phyloP scores from a whole-genome alignment of 2,888 invertebrate species.

The Subacronicta megacephala region DNA sequence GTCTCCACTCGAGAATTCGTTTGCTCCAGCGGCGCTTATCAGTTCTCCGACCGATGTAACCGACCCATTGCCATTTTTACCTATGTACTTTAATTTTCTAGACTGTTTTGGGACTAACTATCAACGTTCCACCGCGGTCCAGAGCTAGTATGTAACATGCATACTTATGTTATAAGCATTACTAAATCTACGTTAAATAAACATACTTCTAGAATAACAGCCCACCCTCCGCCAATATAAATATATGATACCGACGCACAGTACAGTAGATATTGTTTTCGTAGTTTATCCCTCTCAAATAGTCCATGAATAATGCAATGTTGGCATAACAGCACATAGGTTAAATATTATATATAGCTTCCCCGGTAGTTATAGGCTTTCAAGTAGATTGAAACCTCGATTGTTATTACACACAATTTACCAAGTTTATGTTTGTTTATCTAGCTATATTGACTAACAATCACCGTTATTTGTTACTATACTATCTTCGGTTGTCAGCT shows the following conservation, averaged over 20 bases:
- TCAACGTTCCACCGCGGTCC: no score
- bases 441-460: slow-evolving; percentile 41
- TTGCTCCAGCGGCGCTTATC: no score
- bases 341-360: slow-evolving; percentile 62
- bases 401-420: slow-evolving; percentile 66
- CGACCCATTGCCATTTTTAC: no score
- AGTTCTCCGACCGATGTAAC: no score
- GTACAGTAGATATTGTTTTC: slow-evolving; percentile 61
- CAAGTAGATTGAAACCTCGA: slow-evolving; percentile 77
- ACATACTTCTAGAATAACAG: slow-evolving; percentile 56
- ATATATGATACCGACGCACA: slow-evolving; percentile 54
- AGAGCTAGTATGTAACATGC: slow-evolving; percentile 8
- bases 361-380: slow-evolving; percentile 69
- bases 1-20: no score
- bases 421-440: slow-evolving; percentile 57
- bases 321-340: slow-evolving; percentile 65
- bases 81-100: no score
- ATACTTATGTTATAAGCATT: slow-evolving; percentile 25
- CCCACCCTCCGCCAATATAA: slow-evolving; percentile 60
- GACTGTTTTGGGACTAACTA: no score
- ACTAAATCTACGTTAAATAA: slow-evolving; percentile 44
- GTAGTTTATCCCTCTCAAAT: slow-evolving; percentile 63
- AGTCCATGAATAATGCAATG: slow-evolving; percentile 78
- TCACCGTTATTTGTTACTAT: slow-evolving; percentile 17
- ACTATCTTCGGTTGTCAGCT: neutral